Evolutionary conservation across 2,797 vertebrate species (phyloP), one percentile per base, ranked within the genome.

Genomic region (Bovichtus variegatus): DNA sequence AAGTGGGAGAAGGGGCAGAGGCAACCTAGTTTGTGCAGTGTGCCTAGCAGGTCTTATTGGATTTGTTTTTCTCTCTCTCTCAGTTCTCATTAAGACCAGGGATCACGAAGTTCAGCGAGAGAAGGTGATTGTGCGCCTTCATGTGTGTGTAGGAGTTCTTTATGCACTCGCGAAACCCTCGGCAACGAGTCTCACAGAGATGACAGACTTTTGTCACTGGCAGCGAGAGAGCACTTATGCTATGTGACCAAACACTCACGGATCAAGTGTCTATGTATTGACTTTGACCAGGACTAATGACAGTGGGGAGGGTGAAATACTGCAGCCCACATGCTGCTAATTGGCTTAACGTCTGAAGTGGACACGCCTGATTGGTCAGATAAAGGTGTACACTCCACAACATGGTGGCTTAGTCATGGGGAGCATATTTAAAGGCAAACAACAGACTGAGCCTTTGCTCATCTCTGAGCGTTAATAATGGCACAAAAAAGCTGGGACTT

Each of bases 11-110:
- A 64, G 69, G 64, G 71, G 79, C 63, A 84, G 78, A 82, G 46
- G 86, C 87, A 93, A 90, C 91, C 85, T 88, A 93, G 89, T 91
- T 93, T 87, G 84, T 59, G 73, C 57, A 40, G 43, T 61, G 57
- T 31, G 76, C 68, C 58, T 54, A 16, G 67, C 54, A 60, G 70
- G 66, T 81, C 74, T 79, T 85, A 81, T 78, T 89, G 80, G 85
- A 88, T 89, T 87, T 83, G 75, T 88, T 78, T 71, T 64, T 60
- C 58, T 79, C 81, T 57, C 63, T 25, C 69, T 55, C 60, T 80
- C 80, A 58, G 36, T 76, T 88, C 85, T 91, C 83, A 91, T 93
- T 90, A 90, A 83, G 69, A 79, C 59, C 68, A n/a, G 36, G 54
- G 63, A 87, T 87, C 81, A 78, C 64, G 82, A 78, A 84, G 83